Percentiles rank a stretch among this genome's conserved stretches.
Evolutionary conservation across 1,140 invertebrate genomes (phyloP).

Genomic region (Reticulitermes speratus): DNA sequence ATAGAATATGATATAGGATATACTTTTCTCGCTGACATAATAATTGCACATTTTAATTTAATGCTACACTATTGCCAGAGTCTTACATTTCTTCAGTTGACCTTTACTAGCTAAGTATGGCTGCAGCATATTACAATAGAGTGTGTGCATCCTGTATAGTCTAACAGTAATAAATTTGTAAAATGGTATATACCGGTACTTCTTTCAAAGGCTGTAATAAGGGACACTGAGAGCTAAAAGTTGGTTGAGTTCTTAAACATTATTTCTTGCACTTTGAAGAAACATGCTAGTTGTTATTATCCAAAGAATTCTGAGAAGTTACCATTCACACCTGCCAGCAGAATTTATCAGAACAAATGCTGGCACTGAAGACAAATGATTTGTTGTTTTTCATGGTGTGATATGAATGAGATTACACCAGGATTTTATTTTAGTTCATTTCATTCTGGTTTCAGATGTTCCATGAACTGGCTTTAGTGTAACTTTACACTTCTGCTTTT

Average conservation of each 20-base stretch:
- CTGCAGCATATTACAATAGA: background rate
- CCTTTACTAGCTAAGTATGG: background rate
- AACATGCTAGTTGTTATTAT: background rate
- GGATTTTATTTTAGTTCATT: no score
- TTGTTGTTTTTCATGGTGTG: no score
- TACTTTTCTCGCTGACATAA: background rate
- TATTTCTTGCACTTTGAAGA: background rate
- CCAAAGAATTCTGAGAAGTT: background rate
- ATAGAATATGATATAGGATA: no score
- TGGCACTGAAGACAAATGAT: background rate
- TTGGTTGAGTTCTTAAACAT: background rate
- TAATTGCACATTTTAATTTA: background rate
- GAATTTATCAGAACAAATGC: background rate
- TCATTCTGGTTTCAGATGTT: no score
- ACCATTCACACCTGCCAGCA: background rate
- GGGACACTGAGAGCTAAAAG: background rate
- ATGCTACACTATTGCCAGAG: background rate
- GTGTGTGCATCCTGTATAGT: background rate
- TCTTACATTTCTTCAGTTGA: background rate
- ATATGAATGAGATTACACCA: no score
- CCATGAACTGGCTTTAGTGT: no score
- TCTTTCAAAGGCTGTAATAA: background rate
- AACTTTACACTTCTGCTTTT: no score
- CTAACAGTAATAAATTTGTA: background rate
- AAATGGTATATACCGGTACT: background rate